Percentiles rank a stretch among this genome's conserved stretches.
phyloP scores from a whole-genome alignment of 2,797 vertebrate species.

The Bucorvus abyssinicus region DNA sequence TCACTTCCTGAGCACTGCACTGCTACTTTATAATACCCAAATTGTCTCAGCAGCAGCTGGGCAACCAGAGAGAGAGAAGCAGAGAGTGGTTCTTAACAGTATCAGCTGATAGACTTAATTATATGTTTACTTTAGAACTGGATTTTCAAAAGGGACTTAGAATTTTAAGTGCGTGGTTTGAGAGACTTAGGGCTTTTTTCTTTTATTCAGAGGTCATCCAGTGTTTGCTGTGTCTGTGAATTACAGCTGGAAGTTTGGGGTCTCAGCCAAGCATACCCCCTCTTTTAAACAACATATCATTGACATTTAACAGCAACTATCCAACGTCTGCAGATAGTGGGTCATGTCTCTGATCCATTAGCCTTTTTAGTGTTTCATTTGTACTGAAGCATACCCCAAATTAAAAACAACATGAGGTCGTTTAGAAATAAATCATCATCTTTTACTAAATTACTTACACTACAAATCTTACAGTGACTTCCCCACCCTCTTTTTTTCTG shows the following conservation, averaged over 20 bases:
- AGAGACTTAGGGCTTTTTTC: background rate
- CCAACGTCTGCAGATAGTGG: background rate
- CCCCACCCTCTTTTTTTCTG: background rate
- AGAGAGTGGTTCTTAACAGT: background rate
- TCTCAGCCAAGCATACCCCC: background rate
- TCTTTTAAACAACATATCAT: background rate
- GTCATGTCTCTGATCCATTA: background rate
- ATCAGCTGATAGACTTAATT: background rate
- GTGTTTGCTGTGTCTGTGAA: background rate
- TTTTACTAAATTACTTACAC: background rate
- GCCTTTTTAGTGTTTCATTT: background rate
- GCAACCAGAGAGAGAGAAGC: background rate
- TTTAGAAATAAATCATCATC: background rate
- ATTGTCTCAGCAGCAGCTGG: background rate
- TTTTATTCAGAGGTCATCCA: background rate
- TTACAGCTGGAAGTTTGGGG: background rate
- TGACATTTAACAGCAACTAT: background rate
- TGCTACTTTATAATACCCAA: background rate
- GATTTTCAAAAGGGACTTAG: background rate
- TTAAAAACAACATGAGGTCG: background rate
- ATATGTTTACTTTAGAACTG: background rate
- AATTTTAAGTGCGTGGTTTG: background rate
- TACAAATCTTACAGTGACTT: background rate
- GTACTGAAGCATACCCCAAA: background rate
- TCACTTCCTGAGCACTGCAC: background rate